A percentile compares a stretch with the other conserved stretches of the same genome.
phyloP scores from a whole-genome alignment of 2,888 invertebrate species.

The Eupithecia vulgata region DNA sequence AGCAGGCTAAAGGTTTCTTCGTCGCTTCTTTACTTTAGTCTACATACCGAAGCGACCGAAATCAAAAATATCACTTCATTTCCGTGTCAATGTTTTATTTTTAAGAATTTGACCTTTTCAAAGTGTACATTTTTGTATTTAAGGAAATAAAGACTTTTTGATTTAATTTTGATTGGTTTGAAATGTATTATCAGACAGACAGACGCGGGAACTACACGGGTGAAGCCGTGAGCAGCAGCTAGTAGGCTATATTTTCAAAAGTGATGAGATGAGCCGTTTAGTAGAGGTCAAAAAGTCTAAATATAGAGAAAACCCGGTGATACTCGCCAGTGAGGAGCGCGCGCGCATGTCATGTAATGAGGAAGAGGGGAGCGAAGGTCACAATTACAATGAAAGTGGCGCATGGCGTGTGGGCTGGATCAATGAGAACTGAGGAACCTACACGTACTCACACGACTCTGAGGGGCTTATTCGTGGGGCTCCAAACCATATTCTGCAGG shows the following conservation, averaged over 20 bases:
- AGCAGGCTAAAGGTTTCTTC: too few relatives aligned
- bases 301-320: slow-evolving; percentile 9
- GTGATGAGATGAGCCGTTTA: neutral
- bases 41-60: too few relatives aligned
- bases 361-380: slow-evolving; percentile 29
- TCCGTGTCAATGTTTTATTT: too few relatives aligned
- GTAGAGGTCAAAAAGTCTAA: slow-evolving; percentile 16
- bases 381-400: slow-evolving; percentile 1
- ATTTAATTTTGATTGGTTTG: too few relatives aligned
- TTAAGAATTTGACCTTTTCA: too few relatives aligned
- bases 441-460: neutral
- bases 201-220: too few relatives aligned
- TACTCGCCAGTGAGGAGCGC: neutral
- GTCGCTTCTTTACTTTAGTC: too few relatives aligned
- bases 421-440: neutral
- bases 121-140: too few relatives aligned
- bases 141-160: too few relatives aligned
- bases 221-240: too few relatives aligned
- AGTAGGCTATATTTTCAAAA: neutral
- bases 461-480: neutral
- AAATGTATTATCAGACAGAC: too few relatives aligned
- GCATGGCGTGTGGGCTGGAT: neutral
- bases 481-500: neutral
- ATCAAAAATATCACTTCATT: too few relatives aligned
- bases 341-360: slow-evolving; percentile 25